Evolutionary conservation across 2,888 invertebrate genomes (phyloP).

Genomic region (Crossocerus cetratus): DNA sequence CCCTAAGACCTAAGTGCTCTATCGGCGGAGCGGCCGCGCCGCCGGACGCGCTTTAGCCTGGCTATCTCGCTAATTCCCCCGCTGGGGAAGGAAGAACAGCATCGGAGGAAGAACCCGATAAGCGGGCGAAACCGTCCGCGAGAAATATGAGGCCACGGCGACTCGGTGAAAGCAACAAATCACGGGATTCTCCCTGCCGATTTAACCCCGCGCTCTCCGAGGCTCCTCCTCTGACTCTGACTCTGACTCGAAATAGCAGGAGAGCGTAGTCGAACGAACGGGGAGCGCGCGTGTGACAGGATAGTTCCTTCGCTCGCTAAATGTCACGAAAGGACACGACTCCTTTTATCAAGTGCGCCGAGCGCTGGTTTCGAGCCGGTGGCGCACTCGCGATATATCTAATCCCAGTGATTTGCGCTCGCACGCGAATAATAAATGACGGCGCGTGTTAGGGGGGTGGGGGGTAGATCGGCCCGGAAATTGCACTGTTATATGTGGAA

Average conservation of each 20-base stretch:
- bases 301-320: background rate
- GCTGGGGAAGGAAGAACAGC: background rate
- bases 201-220: too few species aligned
- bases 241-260: too few species aligned
- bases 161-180: too few species aligned
- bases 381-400: background rate
- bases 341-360: background rate
- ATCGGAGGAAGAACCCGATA: too few species aligned
- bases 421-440: constrained; percentile 19
- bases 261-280: too few species aligned
- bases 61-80: constrained; percentile 6
- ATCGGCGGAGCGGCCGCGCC: too few species aligned
- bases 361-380: background rate
- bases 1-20: constrained; percentile 14
- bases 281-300: background rate
- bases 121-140: too few species aligned
- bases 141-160: too few species aligned
- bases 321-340: constrained; percentile 6
- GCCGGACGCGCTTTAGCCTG: constrained; percentile 8
- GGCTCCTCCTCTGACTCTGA: too few species aligned
- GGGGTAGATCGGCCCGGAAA: constrained; percentile 31
- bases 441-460: constrained; percentile 41
- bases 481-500: constrained; percentile 49
- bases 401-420: constrained; percentile 6
- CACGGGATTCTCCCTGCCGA: too few species aligned